Evolutionary conservation across 2,888 invertebrate species (phyloP).

Genomic region (Callosobruchus maculatus): DNA sequence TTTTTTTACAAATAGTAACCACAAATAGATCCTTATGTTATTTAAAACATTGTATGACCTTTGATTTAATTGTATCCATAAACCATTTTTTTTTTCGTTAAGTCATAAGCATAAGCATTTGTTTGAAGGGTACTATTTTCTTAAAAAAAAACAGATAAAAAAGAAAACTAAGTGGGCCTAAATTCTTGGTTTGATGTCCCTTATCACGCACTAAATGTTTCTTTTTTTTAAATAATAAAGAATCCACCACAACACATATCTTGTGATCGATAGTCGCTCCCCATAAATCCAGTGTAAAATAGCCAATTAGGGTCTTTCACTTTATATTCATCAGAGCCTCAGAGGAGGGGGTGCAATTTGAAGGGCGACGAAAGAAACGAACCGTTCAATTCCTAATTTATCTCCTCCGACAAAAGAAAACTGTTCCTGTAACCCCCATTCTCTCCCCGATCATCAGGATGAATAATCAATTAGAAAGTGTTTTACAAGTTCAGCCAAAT

Average conservation of each 20-base stretch:
- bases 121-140: too few species aligned
- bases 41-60: too few species aligned
- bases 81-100: too few species aligned
- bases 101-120: too few species aligned
- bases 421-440: constrained; percentile 39
- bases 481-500: constrained; percentile 48
- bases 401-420: constrained; percentile 36
- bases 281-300: neutral
- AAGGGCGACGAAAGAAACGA: constrained; percentile 42
- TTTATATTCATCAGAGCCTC: neutral
- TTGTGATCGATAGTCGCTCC: neutral
- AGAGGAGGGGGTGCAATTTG: constrained; percentile 29
- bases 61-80: too few species aligned
- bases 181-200: too few species aligned
- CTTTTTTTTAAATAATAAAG: too few species aligned
- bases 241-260: neutral
- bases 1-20: too few species aligned
- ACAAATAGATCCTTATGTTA: too few species aligned
- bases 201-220: too few species aligned
- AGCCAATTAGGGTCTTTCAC: neutral
- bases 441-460: constrained; percentile 45
- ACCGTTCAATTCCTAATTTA: constrained; percentile 49
- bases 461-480: constrained; percentile 50
- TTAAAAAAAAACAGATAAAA: too few species aligned
- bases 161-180: too few species aligned